Base-by-base conservation (phyloP, 2,797 vertebrate species). In the Sorex maritimensis region DNA sequence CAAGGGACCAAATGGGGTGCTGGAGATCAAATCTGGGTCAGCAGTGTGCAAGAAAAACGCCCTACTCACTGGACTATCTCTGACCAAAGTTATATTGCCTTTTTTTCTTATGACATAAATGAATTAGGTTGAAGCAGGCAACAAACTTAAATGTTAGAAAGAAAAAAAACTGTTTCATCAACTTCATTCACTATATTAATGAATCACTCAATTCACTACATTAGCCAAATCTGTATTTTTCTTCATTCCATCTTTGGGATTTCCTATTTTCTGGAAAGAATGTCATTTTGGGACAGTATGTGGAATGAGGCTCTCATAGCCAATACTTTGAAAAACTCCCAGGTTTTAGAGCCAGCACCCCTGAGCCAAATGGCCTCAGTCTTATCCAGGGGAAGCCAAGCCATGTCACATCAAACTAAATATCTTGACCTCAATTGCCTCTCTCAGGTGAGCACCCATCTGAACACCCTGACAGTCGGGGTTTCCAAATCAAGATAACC, bases 111-210 rank as follows among this genome's bases (percentile, higher is more conserved):
- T 52, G 15, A 74, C 11, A 5, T 90, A 88, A 67, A 78, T 63
- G 23, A 92, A 65, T 77, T 83, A 83, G 6, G 69, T 23, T 63
- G 30, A 73, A 84, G 12, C 38, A 81, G 12, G 80, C 30, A 71
- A 26, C 46, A 86, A 95, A 83, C n/a, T 79, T 52, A 71, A 81
- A 67, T 8, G 12, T 92, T 61, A 81, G 71, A 95, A 52, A 52
- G 34, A 34, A 34, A 34, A 34, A 93, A 84, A 78, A 44, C 3
- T 94, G 55, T 84, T 46, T 17, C 86, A 67, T 15, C 41, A 92
- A 91, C 46, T 83, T 74, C 26, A 92, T 24, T 67, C 4, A 87
- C 10, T 85, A 74, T 55, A 58, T 92, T 86, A 78, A 52, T 46
- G 58, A 91, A 58, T 84, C 75, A 69, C 21, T 38, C 83, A 52